Percentiles rank a stretch among this genome's conserved stretches.
Conservation (phyloP, 2,797 vertebrate species). For the Setipinna tenuifilis region DNA sequence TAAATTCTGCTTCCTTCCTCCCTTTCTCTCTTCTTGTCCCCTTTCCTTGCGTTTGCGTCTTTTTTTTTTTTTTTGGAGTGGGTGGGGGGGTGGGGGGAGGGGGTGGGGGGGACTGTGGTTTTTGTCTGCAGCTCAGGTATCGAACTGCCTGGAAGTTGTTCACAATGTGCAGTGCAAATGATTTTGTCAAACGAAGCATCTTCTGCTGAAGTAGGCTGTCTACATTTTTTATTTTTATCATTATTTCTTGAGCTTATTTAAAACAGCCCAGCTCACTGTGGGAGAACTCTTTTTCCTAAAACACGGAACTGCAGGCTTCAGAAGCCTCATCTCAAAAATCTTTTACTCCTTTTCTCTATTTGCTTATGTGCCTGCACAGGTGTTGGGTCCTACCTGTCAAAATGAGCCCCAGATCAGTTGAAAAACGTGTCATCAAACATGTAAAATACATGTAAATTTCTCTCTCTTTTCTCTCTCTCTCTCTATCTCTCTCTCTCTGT, state of each 20-base stretch:
- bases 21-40: neutral
- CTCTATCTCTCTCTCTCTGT: neutral
- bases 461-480: neutral
- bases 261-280: neutral
- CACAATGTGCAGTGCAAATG: neutral
- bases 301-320: neutral
- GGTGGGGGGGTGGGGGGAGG: neutral
- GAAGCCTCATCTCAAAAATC: neutral
- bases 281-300: neutral
- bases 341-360: neutral
- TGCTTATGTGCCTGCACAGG: neutral
- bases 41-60: neutral
- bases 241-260: neutral
- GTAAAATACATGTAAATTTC: neutral
- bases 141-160: neutral
- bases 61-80: neutral
- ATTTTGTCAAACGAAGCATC: constrained; percentile 12
- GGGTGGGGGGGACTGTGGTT: neutral
- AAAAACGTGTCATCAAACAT: neutral
- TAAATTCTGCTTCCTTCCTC: constrained; percentile 22
- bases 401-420: neutral
- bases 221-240: neutral
- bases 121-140: neutral
- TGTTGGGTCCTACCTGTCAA: neutral
- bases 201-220: constrained; percentile 18